phyloP scores from a whole-genome alignment of 2,113 vertebrate species.

The Anoura caudifer region DNA sequence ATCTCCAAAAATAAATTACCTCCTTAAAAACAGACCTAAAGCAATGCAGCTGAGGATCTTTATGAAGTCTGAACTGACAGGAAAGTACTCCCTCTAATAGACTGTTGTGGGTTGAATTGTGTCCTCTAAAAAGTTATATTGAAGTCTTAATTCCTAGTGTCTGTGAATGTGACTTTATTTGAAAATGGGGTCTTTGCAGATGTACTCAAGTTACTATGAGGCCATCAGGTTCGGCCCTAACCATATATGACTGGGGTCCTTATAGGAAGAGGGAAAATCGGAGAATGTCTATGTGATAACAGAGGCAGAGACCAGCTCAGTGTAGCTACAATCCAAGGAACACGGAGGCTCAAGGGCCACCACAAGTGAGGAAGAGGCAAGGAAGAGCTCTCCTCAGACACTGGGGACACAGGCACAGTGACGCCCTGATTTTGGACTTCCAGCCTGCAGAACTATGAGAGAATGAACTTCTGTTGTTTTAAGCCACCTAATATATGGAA shows the following conservation, averaged over 20 bases:
- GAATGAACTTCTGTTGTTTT: background rate
- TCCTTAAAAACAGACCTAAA: constrained; percentile 16
- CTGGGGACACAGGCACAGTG: background rate
- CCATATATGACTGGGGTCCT: background rate
- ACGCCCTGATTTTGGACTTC: background rate
- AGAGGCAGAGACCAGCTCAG: background rate
- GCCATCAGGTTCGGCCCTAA: background rate
- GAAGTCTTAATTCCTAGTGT: background rate
- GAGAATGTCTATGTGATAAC: background rate
- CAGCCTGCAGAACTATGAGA: background rate
- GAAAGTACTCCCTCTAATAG: background rate
- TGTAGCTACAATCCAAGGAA: background rate
- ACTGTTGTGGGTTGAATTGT: background rate
- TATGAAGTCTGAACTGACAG: background rate
- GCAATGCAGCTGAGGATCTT: background rate
- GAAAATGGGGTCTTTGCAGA: background rate
- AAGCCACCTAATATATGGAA: background rate
- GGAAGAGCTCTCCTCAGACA: background rate
- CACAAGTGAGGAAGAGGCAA: background rate
- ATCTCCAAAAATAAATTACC: background rate
- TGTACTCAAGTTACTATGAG: background rate
- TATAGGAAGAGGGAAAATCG: background rate
- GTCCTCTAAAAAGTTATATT: background rate
- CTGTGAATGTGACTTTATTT: background rate
- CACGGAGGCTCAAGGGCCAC: background rate